These are phyloP conservation scores for Carassius auratus DNA, from an alignment of 2,113 vertebrate species.

Conservation along the genomic window DNA sequence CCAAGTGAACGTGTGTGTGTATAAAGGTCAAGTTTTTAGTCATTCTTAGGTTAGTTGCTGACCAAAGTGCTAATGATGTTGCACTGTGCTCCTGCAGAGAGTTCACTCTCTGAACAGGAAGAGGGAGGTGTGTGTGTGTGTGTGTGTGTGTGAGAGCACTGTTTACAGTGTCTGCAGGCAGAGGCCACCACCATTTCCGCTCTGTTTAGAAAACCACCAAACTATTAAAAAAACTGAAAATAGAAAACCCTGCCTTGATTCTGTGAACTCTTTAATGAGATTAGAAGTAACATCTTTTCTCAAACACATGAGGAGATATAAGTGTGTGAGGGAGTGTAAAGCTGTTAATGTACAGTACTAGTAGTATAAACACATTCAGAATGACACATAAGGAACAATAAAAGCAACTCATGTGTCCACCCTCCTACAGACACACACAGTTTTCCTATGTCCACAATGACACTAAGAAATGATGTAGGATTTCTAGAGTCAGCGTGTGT, in stretches of 20 bases:
- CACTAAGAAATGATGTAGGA: no score
- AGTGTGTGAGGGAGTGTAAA: no score
- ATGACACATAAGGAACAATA: no score
- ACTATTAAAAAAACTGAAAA: not conserved
- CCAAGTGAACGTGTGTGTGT: no score
- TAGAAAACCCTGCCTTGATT: not conserved
- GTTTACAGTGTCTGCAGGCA: slow-evolving; percentile 7
- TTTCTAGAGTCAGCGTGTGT: no score
- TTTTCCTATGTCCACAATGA: no score
- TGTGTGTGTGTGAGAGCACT: not conserved
- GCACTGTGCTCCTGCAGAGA: not conserved
- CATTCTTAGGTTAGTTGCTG: not conserved
- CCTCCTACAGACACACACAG: no score
- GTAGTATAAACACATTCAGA: no score
- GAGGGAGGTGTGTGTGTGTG: not conserved
- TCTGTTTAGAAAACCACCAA: not conserved
- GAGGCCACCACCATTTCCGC: not conserved
- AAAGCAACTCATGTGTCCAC: no score
- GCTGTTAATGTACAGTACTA: no score
- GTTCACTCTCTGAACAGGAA: slow-evolving; percentile 16
- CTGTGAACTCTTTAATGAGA: not conserved
- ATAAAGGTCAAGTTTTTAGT: not conserved
- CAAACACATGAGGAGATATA: not conserved
- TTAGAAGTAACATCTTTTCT: not conserved
- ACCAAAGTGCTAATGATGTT: not conserved